phyloP scores from a whole-genome alignment of 1,140 invertebrate genomes.

The Zaprionus kolodkinae region DNA sequence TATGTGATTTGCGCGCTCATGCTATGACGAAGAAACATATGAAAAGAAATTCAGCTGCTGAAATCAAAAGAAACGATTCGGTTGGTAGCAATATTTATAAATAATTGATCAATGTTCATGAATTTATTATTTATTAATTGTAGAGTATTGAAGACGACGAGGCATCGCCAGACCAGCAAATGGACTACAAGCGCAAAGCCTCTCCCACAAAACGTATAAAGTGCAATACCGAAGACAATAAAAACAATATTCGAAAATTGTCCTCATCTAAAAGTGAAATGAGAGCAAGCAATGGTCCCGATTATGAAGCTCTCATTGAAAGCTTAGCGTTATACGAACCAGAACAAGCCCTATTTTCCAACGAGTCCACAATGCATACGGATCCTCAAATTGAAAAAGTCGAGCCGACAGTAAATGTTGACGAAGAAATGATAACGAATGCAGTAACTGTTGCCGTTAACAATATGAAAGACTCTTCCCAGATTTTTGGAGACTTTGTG shows the following conservation, averaged over 20 bases:
- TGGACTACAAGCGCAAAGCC: constrained; percentile 16
- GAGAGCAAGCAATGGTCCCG: constrained; percentile 27
- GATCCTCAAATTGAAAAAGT: constrained; percentile 18
- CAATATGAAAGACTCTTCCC: constrained; percentile 52
- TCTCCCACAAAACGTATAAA: constrained; percentile 13
- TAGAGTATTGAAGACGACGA: constrained; percentile 27
- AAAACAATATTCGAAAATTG: neutral
- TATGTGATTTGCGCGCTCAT: constrained; percentile 69
- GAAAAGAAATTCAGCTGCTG: constrained; percentile 26
- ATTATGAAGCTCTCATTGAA: constrained; percentile 68
- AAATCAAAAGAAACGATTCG: constrained; percentile 9
- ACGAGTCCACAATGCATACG: constrained; percentile 22
- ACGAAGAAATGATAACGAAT: constrained; percentile 67
- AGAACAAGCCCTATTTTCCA: constrained; percentile 62
- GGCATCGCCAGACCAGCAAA: constrained; percentile 1
- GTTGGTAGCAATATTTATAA: neutral
- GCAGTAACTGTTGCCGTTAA: constrained; percentile 54
- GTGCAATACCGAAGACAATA: neutral
- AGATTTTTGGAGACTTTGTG: constrained; percentile 72
- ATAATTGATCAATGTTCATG: neutral
- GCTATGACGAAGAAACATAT: constrained; percentile 65
- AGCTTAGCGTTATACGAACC: constrained; percentile 64
- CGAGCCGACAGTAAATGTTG: constrained; percentile 1
- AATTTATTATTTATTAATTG: neutral
- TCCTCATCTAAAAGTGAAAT: constrained; percentile 22